These are phyloP conservation scores for Blera fallax DNA, from an alignment of 2,888 invertebrate genomes.

Conservation along the genomic window DNA sequence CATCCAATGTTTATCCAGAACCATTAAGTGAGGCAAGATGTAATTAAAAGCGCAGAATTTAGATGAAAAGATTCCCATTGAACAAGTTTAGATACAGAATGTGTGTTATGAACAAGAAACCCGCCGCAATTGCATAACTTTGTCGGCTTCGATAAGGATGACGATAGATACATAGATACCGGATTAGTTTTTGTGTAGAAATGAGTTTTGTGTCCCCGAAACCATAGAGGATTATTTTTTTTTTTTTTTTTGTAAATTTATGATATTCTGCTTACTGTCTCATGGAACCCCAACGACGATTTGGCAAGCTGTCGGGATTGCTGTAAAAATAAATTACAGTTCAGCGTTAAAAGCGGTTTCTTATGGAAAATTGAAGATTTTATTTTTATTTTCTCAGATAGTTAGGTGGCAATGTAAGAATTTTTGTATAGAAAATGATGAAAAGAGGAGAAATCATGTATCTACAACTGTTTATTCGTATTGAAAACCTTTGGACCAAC, in stretches of 20 bases:
- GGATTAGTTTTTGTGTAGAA: conserved; percentile 17
- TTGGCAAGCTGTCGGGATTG: conserved; percentile 84
- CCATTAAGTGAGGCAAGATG: conserved; percentile 26
- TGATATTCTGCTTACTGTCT: conserved; percentile 83
- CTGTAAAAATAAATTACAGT: conserved; percentile 80
- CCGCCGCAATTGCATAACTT: conserved; percentile 24
- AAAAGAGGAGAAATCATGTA: too few species aligned
- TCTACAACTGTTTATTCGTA: too few species aligned
- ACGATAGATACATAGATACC: conserved; percentile 13
- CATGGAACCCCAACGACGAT: conserved; percentile 86
- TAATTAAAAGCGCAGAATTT: conserved; percentile 30
- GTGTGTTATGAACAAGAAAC: neutral
- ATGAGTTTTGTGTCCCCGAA: neutral
- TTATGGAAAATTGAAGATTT: neutral
- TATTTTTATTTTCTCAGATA: neutral
- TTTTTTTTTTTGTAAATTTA: conserved; percentile 23
- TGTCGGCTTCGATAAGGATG: conserved; percentile 13
- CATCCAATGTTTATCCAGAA: neutral
- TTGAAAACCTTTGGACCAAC: too few species aligned
- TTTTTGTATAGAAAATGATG: too few species aligned
- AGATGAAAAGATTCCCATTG: neutral
- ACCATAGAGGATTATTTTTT: conserved; percentile 43
- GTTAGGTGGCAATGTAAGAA: too few species aligned
- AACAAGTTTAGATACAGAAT: neutral
- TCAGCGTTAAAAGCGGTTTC: neutral